Conservation (phyloP, 2,888 invertebrate species). For the Platerodrilus igneus region DNA sequence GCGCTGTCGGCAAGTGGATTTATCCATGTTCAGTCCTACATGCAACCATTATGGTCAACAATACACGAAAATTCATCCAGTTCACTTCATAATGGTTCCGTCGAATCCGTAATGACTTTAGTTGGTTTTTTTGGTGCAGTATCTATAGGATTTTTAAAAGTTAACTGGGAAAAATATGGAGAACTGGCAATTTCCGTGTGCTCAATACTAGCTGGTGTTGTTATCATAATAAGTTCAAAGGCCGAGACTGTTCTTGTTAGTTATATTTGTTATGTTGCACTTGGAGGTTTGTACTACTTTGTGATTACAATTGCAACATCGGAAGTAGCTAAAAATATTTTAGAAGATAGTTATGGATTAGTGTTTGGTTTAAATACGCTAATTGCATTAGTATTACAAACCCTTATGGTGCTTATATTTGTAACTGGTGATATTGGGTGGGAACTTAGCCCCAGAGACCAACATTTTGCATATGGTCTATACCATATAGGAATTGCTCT, state of each 20-base stretch:
- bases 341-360: slow-evolving; percentile 81
- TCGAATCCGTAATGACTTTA: slow-evolving; percentile 71
- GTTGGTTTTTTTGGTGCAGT: slow-evolving; percentile 60
- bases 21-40: slow-evolving; percentile 68
- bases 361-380: slow-evolving; percentile 89
- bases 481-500: slow-evolving; percentile 61
- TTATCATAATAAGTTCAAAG: slow-evolving; percentile 48
- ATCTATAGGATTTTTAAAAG: slow-evolving; percentile 50
- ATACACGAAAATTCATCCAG: slow-evolving; percentile 34
- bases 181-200: slow-evolving; percentile 49
- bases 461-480: slow-evolving; percentile 67
- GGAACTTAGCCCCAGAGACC: slow-evolving; percentile 50
- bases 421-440: slow-evolving; percentile 47
- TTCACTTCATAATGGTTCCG: slow-evolving; percentile 60
- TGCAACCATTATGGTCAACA: slow-evolving; percentile 77
- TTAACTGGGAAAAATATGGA: slow-evolving; percentile 46
- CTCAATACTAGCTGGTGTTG: slow-evolving; percentile 53
- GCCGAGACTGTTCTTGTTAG: slow-evolving; percentile 53
- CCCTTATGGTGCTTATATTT: slow-evolving; percentile 67
- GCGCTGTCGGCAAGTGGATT: slow-evolving; percentile 67
- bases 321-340: slow-evolving; percentile 77
- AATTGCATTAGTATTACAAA: slow-evolving; percentile 71
- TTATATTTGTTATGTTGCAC: slow-evolving; percentile 70
- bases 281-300: slow-evolving; percentile 74
- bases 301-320: slow-evolving; percentile 78